A percentile compares a stretch with the other conserved stretches of the same genome.
Evolutionary conservation across 2,888 invertebrate genomes (phyloP).

Genomic region (Drosophila imparisetae): DNA sequence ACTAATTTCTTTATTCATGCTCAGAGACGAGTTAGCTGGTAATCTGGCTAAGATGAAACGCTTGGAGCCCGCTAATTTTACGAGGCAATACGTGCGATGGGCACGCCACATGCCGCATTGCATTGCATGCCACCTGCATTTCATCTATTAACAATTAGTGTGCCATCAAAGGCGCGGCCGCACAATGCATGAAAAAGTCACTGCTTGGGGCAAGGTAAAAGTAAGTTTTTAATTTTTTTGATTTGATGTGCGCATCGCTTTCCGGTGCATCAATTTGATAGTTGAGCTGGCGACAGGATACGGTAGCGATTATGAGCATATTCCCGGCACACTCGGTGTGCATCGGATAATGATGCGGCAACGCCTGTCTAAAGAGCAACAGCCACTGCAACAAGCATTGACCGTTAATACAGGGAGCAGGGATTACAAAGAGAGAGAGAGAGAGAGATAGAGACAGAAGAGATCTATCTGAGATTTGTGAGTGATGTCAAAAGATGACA

Average conservation of each 20-base stretch:
- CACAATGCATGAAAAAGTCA: constrained; percentile 23
- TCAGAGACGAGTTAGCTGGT: constrained; percentile 16
- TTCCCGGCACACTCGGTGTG: constrained; percentile 47
- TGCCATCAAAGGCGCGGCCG: constrained; percentile 63
- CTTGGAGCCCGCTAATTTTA: constrained; percentile 39
- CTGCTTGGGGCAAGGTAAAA: neutral
- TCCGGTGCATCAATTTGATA: constrained; percentile 55
- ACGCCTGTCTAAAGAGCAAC: constrained; percentile 59
- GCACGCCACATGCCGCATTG: constrained; percentile 31
- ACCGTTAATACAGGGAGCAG: constrained; percentile 57
- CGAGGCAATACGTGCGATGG: constrained; percentile 35
- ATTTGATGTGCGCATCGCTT: constrained; percentile 41
- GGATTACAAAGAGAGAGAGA: constrained; percentile 7
- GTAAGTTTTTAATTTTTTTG: neutral
- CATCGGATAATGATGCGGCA: constrained; percentile 71
- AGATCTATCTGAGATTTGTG: constrained; percentile 11
- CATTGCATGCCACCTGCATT: constrained; percentile 59
- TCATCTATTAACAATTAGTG: constrained; percentile 77
- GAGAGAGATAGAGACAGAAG: neutral
- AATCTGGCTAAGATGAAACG: constrained; percentile 10
- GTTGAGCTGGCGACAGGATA: constrained; percentile 56
- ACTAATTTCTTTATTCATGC: constrained; percentile 35
- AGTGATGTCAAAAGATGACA: constrained; percentile 60
- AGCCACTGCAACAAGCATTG: constrained; percentile 14
- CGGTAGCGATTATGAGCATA: constrained; percentile 51